Base-by-base conservation (phyloP, 35 echinoderm and acorn worm genomes). In the Stichopus chloronotus region DNA sequence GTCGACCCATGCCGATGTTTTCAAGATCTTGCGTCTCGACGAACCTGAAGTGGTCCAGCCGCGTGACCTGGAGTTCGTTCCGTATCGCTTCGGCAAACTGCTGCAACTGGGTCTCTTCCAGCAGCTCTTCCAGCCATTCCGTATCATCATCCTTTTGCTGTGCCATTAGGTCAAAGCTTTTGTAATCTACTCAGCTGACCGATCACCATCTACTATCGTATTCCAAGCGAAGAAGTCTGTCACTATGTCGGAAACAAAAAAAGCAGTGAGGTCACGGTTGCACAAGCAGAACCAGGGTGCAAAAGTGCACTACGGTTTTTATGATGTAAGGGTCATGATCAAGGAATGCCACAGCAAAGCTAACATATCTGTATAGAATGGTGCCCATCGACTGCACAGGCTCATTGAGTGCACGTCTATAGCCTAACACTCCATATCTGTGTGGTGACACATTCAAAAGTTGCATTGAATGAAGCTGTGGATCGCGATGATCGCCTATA, bases 1-100 rank as follows among this genome's bases (percentile, higher is more conserved):
- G 96, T 83, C 94, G 78, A 52, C 96, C 94, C 96, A 98, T 98
- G 8, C 96, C 96, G 55, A 98, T 95, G 59, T 98, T 95, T 78
- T 98, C 96, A 23, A 98, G 90, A 65, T 98, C 96, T 54, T 98
- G 94, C 5, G 81, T 87, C 72, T 92, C 89, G 11, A 98, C 96
- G 72, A 91, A 98, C 56, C 95, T 59, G 85, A 98, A 98, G 57
- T 98, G 96, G 8, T 95, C 94, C 19, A 98, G 90, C 16, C 92
- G 88, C 2, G 96, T 96, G 11, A 98, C 88, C 25, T 98, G 96
- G 63, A 98, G 94, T 59, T 94, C 92, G n/a, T 98, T 92, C 8
- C 90, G 94, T 79, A 98, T 94, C 16, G 87, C 59, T 52, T 71
- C 91, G 21, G 93, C 83, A 65, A 98, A 98, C 55, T 92, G 88